Base-by-base conservation (phyloP, 2,888 invertebrate genomes). In the Neoaliturus tenellus region DNA sequence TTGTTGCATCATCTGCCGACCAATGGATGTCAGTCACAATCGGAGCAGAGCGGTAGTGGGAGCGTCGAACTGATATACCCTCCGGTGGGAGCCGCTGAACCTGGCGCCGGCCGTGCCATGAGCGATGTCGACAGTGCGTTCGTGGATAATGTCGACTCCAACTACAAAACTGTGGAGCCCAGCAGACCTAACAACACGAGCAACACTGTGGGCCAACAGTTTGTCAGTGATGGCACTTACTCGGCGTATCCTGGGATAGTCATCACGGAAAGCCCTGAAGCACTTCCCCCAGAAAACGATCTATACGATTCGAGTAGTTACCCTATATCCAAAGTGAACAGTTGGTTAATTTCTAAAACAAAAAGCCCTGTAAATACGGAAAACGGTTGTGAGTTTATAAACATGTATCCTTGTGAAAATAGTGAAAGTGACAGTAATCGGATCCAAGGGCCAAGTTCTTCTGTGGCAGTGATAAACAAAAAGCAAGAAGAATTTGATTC, bases 91-190 rank as follows among this genome's bases (percentile, higher is more conserved):
- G n/a, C n/a, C 69, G n/a, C 14, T 4, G 75, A 48, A 25, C 44
- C 25, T 20, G 20, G 69, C 69, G 28, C 48, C 25, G 71, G 23
- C 8, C 71, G 39, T 12, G 75, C 75, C 4, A 48, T 48, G 75
- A 78, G 78, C 55, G 78, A 78, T 10, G 55, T 55, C 0, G 78
- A 78, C 31, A 78, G 78, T 78, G 78, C 78, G 4, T 78, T 78
- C 20, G 55, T 78, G 48, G 78, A 75, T 25, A 75, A 44, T 20
- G 39, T 48, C 25, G 75, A 73, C 23, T 73, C 71, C n/a, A 73
- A n/a, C n/a, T 73, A 73, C 23, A 73, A 23, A 73, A 73, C 39
- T 10, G 8, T 73, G 17, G 41, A 73, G 20, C 5, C 41, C 4
- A 35, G 35, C 35, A 35, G 39, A 17, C 48, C 17, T 20, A 39